A percentile compares a stretch with the other conserved stretches of the same genome.
Evolutionary conservation across 1,140 invertebrate species (phyloP).

Genomic region (Daktulosphaira vitifoliae): DNA sequence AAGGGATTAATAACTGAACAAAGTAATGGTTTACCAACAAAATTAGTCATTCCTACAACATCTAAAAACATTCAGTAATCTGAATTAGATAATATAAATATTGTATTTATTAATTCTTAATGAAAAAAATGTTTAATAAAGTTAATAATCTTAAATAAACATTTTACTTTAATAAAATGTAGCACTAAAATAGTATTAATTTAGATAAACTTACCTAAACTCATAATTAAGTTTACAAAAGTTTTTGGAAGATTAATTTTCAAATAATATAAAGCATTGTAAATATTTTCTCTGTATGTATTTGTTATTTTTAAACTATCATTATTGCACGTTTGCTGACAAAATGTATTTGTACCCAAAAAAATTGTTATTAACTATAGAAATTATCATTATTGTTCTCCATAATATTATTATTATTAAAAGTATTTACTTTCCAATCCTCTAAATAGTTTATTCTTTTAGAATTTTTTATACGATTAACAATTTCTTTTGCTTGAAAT

Average conservation of each 20-base stretch:
- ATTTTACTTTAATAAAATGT: background rate
- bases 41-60: background rate
- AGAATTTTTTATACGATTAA: slow-evolving; percentile 52
- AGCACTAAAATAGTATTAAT: background rate
- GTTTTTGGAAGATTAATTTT: slow-evolving; percentile 58
- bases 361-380: too few relatives aligned
- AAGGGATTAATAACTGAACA: slow-evolving; percentile 44
- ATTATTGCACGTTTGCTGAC: slow-evolving; percentile 61
- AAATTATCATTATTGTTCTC: too few relatives aligned
- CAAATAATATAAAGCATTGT: slow-evolving; percentile 56
- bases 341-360: slow-evolving; percentile 83
- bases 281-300: slow-evolving; percentile 55
- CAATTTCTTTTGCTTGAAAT: slow-evolving; percentile 52
- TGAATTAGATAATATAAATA: too few relatives aligned
- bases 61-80: background rate
- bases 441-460: slow-evolving; percentile 50
- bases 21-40: slow-evolving; percentile 34
- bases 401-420: too few relatives aligned
- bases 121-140: background rate
- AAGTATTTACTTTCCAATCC: slow-evolving; percentile 59
- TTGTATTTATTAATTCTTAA: too few relatives aligned
- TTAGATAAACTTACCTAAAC: slow-evolving; percentile 49
- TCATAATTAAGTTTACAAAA: too few relatives aligned
- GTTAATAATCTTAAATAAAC: too few relatives aligned
- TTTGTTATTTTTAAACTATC: slow-evolving; percentile 46